Evolutionary conservation across 2,888 invertebrate genomes (phyloP), one percentile per base, ranked within the genome.

Genomic region (Dioctria linearis): DNA sequence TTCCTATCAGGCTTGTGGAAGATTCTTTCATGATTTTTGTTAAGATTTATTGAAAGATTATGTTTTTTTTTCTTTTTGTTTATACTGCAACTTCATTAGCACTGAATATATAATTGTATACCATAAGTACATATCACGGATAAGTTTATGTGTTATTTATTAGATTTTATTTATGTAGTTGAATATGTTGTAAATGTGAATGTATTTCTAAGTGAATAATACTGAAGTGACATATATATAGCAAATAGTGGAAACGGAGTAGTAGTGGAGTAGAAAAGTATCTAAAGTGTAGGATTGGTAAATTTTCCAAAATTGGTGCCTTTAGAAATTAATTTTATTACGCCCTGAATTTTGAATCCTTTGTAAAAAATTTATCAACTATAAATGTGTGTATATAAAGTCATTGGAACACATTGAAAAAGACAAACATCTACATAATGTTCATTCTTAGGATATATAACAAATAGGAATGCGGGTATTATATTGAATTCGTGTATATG

Each of bases 61-160:
- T 25, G 57, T 25, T 6, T 61, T 61, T 39, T 61, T 51, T 51
- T 11, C 46, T 13, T 11, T 13, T 6, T 5, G 6, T 73, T 42
- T 57, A 40, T 57, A 25, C 25, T 73, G 40, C 25, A 57, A 59
- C 11, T 73, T 42, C 39, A 59, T 59, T 42, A 57, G 13, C 57
- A 73, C 73, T 73, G 59, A 59, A 73, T 54, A 49, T 40, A 40
- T 57, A 59, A 25, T 25, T 25, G 25, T 25, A 25, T 25, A 25
- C 25, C 0, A 25, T 25, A 25, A 25, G 25, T 25, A 73, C 73
- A 73, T 73, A 73, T 73, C 73, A 59, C 57, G n/a, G 43, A 54
- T 73, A 51, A 39, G 54, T 54, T 73, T 73, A 57, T 59, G 54
- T 39, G 42, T 73, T 59, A 25, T 73, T 49, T 57, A 25, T 73